phyloP scores from a whole-genome alignment of 2,797 vertebrate species.

The Knipowitschia caucasica region DNA sequence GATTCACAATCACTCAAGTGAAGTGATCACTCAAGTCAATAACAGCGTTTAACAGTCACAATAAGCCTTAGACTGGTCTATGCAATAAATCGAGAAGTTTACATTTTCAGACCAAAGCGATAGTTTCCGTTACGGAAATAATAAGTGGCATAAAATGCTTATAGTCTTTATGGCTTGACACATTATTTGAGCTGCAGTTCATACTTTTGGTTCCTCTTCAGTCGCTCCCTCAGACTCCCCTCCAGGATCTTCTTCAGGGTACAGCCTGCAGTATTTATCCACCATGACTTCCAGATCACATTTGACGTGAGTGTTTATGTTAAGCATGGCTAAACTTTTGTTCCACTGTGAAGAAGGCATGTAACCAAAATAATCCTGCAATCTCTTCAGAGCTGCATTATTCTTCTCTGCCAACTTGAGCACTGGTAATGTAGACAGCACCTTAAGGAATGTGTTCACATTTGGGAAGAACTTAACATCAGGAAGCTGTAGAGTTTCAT shows the following conservation, averaged over 20 bases:
- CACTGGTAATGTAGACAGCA: conserved; percentile 86
- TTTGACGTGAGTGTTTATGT: conserved; percentile 88
- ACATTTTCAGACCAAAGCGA: too few species aligned
- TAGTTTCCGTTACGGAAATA: too few species aligned
- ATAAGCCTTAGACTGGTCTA: too few species aligned
- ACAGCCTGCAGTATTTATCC: conserved; percentile 89
- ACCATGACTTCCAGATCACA: conserved; percentile 94
- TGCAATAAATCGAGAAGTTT: too few species aligned
- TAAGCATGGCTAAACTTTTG: conserved; percentile 84
- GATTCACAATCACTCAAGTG: not conserved
- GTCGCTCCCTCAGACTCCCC: conserved; percentile 16
- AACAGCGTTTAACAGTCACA: not conserved
- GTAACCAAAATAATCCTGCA: conserved; percentile 82
- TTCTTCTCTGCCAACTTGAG: conserved; percentile 82
- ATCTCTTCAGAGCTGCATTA: conserved; percentile 75
- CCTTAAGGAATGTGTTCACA: conserved; percentile 88
- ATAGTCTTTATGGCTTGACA: not conserved
- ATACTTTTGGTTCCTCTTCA: conserved; percentile 3
- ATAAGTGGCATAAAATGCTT: not conserved
- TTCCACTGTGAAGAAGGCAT: conserved; percentile 80
- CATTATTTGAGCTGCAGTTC: not conserved
- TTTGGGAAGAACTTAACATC: conserved; percentile 98
- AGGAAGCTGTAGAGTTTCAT: conserved; percentile 89
- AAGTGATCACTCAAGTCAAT: too few species aligned
- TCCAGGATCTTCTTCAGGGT: conserved; percentile 79